Percentiles rank a stretch among this genome's conserved stretches.
Evolutionary conservation across 1,140 invertebrate genomes (phyloP).

Genomic region (Dufourea novaeangliae): DNA sequence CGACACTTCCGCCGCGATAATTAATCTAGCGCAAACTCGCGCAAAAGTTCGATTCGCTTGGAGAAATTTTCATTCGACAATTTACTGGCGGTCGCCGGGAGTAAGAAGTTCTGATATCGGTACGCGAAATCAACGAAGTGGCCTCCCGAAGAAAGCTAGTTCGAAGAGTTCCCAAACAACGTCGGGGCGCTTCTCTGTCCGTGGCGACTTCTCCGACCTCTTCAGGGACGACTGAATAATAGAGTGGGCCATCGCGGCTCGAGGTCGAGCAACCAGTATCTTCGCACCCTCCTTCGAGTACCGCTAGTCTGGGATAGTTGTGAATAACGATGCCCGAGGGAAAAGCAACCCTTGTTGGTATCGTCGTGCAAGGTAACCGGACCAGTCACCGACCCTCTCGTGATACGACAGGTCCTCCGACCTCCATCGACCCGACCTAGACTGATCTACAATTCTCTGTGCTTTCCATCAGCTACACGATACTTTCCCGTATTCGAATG

Average conservation of each 20-base stretch:
- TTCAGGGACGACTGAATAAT: slow-evolving; percentile 69
- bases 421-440: not conserved
- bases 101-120: not conserved
- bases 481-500: not conserved
- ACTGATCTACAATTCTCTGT: slow-evolving; percentile 25
- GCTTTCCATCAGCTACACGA: slow-evolving; percentile 48
- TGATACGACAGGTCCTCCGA: slow-evolving; percentile 16
- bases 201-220: slow-evolving; percentile 34
- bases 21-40: too few relatives aligned
- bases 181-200: slow-evolving; percentile 9
- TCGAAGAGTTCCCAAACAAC: slow-evolving; percentile 10
- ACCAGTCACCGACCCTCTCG: slow-evolving; percentile 40
- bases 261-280: slow-evolving; percentile 58
- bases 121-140: slow-evolving; percentile 4
- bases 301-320: slow-evolving; percentile 69
- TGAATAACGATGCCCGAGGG: slow-evolving; percentile 77
- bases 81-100: not conserved
- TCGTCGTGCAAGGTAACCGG: slow-evolving; percentile 37
- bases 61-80: slow-evolving; percentile 4
- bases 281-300: slow-evolving; percentile 47
- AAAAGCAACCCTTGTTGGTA: slow-evolving; percentile 61
- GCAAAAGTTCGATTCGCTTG: too few relatives aligned
- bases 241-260: slow-evolving; percentile 60
- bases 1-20: too few relatives aligned
- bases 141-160: not conserved